Evolutionary conservation across 2,888 invertebrate genomes (phyloP), one percentile per base, ranked within the genome.

Genomic region (Seira musarum): DNA sequence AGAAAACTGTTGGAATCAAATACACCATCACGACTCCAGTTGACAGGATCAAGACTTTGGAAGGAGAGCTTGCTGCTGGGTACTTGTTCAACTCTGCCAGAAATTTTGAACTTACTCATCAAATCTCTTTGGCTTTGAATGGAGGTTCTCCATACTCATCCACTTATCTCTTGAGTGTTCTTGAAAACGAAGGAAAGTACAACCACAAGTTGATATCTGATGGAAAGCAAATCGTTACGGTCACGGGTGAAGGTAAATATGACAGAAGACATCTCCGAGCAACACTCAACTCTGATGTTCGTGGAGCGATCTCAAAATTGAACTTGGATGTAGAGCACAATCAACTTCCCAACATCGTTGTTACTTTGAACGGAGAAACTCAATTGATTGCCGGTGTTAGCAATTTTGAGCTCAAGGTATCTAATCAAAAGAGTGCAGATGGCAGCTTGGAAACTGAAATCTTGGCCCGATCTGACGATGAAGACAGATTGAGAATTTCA

Each of bases 21-120:
- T 86, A 85, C 72, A 64, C 78, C 21, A 24, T 85, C n/a, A 71
- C 73, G n/a, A 84, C 84, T 22, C 86, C 86, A 0, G 68, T 81
- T 60, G 72, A 77, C n/a, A 49, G 72, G 17, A 60, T 82, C 22
- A 68, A 76, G 35, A 67, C 79, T 17, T 6, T 85, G 0, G 81
- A 82, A 22, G 83, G 84, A 19, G 67, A 74, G 15, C 25, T 73
- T 3, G 75, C 82, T 30, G 81, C 69, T 25, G 71, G 71, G 15
- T 82, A 82, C 57, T 61, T 82, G 60, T 81, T 78, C 65, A 83
- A 82, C 40, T 83, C 83, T 0, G 75, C 30, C 64, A 82, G 21
- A 35, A 83, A 84, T 68, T 84, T 86, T 82, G 85, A 86, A 19
- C 46, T 85, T 17, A 70, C 80, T 15, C 81, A 85, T 57, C 35